These are phyloP conservation scores for Pentamera pediparva DNA, from an alignment of 53 echinoderm and acorn worm species.

Conservation along the genomic window DNA sequence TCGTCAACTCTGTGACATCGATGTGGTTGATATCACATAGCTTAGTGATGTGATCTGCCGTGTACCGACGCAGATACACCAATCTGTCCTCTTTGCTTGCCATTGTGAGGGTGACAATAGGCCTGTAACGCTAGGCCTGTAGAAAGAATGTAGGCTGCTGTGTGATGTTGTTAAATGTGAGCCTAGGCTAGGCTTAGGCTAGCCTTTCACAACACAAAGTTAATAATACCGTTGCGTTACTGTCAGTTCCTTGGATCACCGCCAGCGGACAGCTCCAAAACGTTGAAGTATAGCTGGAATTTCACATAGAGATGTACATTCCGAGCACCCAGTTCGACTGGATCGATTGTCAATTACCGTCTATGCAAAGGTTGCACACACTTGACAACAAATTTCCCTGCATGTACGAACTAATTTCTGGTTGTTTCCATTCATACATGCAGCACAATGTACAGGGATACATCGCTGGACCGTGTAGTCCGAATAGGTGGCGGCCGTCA, in stretches of 20 bases:
- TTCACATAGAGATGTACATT: background rate
- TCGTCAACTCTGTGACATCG: background rate
- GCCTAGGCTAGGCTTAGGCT: too few species aligned
- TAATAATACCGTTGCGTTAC: too few species aligned
- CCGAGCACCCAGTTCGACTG: background rate
- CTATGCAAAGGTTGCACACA: background rate
- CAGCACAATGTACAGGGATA: background rate
- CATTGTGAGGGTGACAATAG: background rate
- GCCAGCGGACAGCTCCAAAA: background rate
- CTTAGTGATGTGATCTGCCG: background rate
- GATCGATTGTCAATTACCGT: background rate
- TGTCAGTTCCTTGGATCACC: background rate
- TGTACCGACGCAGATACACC: background rate
- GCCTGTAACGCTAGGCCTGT: too few species aligned
- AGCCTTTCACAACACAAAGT: too few species aligned
- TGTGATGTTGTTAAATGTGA: too few species aligned
- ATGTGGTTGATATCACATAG: conserved; percentile 15
- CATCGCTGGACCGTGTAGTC: background rate
- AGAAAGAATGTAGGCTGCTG: too few species aligned
- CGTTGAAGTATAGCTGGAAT: background rate
- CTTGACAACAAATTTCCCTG: too few species aligned
- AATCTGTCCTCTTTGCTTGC: background rate
- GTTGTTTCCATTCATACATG: background rate
- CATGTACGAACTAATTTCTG: background rate
- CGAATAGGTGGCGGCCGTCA: background rate